Evolutionary conservation across 2,888 invertebrate genomes (phyloP), one percentile per base, ranked within the genome.

Genomic region (Aproaerema taeniolella): DNA sequence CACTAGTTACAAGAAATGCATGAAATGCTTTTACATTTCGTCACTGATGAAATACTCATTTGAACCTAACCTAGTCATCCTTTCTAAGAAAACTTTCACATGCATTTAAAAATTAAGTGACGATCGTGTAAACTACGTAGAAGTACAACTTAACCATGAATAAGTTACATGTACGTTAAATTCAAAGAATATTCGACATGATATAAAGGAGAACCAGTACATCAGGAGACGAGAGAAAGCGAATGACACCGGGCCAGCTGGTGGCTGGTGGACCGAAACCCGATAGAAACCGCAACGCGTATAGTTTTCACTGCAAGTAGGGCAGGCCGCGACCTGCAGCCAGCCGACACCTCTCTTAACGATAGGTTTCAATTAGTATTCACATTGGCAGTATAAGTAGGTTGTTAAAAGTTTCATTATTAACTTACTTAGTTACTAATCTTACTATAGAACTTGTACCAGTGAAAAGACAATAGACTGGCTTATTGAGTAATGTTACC

Each of bases 221-320:
- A n/a, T n/a, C n/a, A n/a, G n/a, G n/a, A n/a, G n/a, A 14, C 10
- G 15, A 30, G 30, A 78, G 81, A 81, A 79, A 81, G 78, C 67
- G 61, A 56, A 54, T 54, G 30, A 14, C 2, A 5, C 7, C n/a
- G 10, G 36, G 40, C 46, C 37, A 45, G 45, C 56, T 61, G 60
- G 58, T 50, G 26, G 17, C 54, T 68, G 71, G 69, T 79, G 72
- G 67, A 76, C 76, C 79, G 76, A 70, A 76, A 75, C 80, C 64
- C 59, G 67, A 68, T 80, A 75, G 79, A 80, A 78, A 80, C 75
- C 72, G 67, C 78, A 72, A 54, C 59, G 58, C 61, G 71, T 70
- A 72, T 70, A 72, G 67, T 80, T 82, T 79, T 78, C 82, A 76
- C 78, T 74, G 55, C 59, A 78, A 78, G 67, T 81, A 69, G 79